Conservation (phyloP, 2,888 invertebrate species). For the Aphodius granarius region DNA sequence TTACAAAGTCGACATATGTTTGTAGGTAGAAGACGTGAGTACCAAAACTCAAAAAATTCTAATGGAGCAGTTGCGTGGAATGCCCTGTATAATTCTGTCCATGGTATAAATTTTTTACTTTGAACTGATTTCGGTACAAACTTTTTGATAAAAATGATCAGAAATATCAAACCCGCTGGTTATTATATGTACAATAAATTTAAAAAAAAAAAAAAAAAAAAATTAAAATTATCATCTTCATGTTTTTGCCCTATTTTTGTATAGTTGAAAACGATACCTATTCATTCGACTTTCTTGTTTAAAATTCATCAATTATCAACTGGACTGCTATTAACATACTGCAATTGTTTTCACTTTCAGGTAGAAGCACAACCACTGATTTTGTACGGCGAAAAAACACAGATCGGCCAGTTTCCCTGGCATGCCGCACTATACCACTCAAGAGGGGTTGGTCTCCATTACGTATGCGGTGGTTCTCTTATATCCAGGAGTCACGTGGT, state of each 20-base stretch:
- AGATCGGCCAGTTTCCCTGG: conserved; percentile 70
- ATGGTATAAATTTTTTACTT: too few species aligned
- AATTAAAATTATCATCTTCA: background rate
- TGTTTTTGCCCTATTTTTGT: background rate
- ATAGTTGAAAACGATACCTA: background rate
- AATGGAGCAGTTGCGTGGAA: too few species aligned
- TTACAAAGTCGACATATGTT: too few species aligned
- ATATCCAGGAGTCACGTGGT: conserved; percentile 43
- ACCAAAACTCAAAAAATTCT: too few species aligned
- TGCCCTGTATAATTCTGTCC: too few species aligned
- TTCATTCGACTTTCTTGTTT: background rate
- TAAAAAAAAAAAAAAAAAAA: too few species aligned
- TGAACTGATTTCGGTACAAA: too few species aligned
- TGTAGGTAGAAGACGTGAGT: too few species aligned
- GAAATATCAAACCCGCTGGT: background rate
- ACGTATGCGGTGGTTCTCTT: conserved; percentile 49
- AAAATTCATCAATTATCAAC: too few species aligned
- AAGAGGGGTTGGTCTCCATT: conserved; percentile 45
- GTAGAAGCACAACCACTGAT: conserved; percentile 58
- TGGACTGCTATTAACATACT: background rate
- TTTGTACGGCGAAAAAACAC: conserved; percentile 61
- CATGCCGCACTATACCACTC: conserved; percentile 67
- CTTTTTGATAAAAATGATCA: too few species aligned
- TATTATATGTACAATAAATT: too few species aligned
- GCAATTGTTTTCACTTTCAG: background rate